Conservation (phyloP, 2,888 invertebrate species). For the Orchestes rusci region DNA sequence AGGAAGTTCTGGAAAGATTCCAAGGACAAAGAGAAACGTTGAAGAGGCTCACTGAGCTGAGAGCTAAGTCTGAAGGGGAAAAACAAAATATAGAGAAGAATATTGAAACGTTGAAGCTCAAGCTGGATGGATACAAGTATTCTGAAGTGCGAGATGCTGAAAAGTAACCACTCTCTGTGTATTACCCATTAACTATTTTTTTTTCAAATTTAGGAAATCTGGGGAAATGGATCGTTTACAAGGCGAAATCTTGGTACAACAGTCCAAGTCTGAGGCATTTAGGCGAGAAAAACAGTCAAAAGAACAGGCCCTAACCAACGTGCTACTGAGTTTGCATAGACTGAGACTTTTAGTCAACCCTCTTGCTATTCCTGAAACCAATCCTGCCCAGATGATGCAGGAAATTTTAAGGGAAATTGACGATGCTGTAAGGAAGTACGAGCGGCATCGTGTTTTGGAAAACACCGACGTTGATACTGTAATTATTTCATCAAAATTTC, state of each 20-base stretch:
- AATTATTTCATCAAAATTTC: too few species aligned
- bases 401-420: slow-evolving; percentile 10
- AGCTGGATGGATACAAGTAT: slow-evolving; percentile 71
- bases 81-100: slow-evolving; percentile 62
- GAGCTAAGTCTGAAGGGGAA: slow-evolving; percentile 65
- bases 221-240: slow-evolving; percentile 62
- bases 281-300: slow-evolving; percentile 37
- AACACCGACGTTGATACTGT: slow-evolving; percentile 7
- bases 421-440: slow-evolving; percentile 11
- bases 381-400: slow-evolving; percentile 8
- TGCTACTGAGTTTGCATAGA: slow-evolving; percentile 29
- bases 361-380: slow-evolving; percentile 25
- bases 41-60: slow-evolving; percentile 60
- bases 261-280: slow-evolving; percentile 41
- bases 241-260: slow-evolving; percentile 50
- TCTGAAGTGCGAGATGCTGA: slow-evolving; percentile 74
- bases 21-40: slow-evolving; percentile 67
- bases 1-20: slow-evolving; percentile 69
- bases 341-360: slow-evolving; percentile 33
- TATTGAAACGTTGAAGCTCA: slow-evolving; percentile 57
- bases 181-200: neutral
- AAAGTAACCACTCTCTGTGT: slow-evolving; percentile 50
- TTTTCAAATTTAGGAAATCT: slow-evolving; percentile 53
- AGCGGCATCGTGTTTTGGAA: slow-evolving; percentile 3
- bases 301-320: slow-evolving; percentile 27